Evolutionary conservation across 1,140 invertebrate species (phyloP).

Genomic region (Pseudomyrmex gracilis): DNA sequence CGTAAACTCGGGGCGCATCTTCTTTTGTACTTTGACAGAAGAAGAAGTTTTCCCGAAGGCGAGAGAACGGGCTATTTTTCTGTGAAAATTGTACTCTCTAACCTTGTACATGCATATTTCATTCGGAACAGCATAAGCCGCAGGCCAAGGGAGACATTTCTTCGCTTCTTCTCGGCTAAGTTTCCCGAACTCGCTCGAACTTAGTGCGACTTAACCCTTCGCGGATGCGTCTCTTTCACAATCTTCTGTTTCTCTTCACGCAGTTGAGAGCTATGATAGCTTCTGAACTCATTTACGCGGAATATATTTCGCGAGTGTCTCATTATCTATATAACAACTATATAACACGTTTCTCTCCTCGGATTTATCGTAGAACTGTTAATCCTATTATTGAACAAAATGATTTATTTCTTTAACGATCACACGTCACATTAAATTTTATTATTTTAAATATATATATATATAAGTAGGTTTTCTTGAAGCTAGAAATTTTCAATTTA

Average conservation of each 20-base stretch:
- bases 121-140: slow-evolving; percentile 75
- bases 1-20: slow-evolving; percentile 27
- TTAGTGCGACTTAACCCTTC: slow-evolving; percentile 68
- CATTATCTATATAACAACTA: not conserved
- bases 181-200: slow-evolving; percentile 74
- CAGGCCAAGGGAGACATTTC: slow-evolving; percentile 66
- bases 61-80: slow-evolving; percentile 72
- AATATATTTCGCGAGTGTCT: not conserved
- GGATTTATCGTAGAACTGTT: not conserved
- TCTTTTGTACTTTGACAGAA: slow-evolving; percentile 52
- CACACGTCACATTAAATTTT: not conserved
- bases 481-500: slow-evolving; percentile 10
- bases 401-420: not conserved
- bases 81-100: slow-evolving; percentile 77
- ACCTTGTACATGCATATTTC: slow-evolving; percentile 82
- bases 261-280: slow-evolving; percentile 11
- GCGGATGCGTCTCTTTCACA: not conserved
- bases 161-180: slow-evolving; percentile 55
- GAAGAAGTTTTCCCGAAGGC: slow-evolving; percentile 48
- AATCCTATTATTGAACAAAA: not conserved
- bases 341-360: not conserved
- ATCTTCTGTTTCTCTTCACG: slow-evolving; percentile 49
- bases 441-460: not conserved
- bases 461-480: not conserved
- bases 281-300: slow-evolving; percentile 22